Conservation (phyloP, 2,888 invertebrate species). For the Pachycephus smyrnensis region DNA sequence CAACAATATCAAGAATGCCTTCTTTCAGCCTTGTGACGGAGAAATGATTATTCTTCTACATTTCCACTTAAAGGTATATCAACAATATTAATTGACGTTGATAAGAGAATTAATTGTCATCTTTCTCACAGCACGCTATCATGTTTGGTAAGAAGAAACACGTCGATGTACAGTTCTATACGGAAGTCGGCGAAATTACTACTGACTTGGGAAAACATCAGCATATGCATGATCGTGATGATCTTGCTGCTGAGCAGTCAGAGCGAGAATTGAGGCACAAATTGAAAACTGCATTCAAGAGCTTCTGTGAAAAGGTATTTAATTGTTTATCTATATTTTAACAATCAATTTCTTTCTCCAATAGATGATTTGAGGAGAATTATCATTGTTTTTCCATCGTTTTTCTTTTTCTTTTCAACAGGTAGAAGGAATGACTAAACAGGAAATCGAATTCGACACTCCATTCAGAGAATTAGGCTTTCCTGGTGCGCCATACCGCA, state of each 20-base stretch:
- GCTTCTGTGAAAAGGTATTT: conserved; percentile 93
- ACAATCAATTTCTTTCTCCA: background rate
- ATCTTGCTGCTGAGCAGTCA: conserved; percentile 98
- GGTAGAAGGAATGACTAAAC: conserved; percentile 94
- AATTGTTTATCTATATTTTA: background rate
- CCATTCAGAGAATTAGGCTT: conserved; percentile 99
- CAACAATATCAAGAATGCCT: conserved; percentile 99
- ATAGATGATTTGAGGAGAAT: background rate
- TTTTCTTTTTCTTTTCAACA: conserved; percentile 44
- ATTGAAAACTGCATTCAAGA: conserved; percentile 96
- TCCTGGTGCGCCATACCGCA: conserved; percentile 96
- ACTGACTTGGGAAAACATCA: conserved; percentile 99
- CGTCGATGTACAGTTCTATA: conserved; percentile 98
- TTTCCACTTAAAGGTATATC: conserved; percentile 92
- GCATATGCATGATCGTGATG: conserved; percentile 99
- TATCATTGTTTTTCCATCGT: background rate
- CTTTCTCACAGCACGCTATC: conserved; percentile 83
- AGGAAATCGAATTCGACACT: conserved; percentile 97
- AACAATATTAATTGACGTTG: background rate
- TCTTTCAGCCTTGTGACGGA: conserved; percentile 99
- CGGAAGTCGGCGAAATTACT: conserved; percentile 99
- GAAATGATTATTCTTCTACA: conserved; percentile 99
- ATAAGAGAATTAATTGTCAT: background rate
- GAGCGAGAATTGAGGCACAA: conserved; percentile 97
- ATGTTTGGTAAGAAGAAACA: conserved; percentile 99